These are phyloP conservation scores for Entomobrya multifasciata DNA, from an alignment of 2,888 invertebrate species.

Conservation along the genomic window DNA sequence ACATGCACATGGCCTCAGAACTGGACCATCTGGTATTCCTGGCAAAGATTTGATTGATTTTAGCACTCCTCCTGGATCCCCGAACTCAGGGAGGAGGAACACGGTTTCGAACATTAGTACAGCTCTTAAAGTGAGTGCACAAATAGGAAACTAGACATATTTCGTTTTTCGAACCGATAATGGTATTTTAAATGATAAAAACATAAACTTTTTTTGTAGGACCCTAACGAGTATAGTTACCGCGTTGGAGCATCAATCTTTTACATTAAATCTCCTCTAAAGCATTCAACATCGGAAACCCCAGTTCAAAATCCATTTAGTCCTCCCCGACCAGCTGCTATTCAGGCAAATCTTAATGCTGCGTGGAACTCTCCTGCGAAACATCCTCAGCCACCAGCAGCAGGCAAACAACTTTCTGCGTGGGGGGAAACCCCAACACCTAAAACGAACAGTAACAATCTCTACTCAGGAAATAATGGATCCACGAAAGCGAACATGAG, in stretches of 20 bases:
- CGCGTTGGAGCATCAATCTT: slow-evolving; percentile 79
- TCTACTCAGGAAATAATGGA: background rate
- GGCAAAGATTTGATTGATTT: slow-evolving; percentile 76
- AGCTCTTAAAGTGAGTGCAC: slow-evolving; percentile 33
- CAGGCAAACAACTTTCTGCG: background rate
- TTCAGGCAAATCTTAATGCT: slow-evolving; percentile 43
- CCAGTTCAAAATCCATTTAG: slow-evolving; percentile 76
- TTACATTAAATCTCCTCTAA: slow-evolving; percentile 77
- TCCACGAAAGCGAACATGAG: background rate
- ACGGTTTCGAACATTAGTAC: slow-evolving; percentile 41
- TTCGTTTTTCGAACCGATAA: background rate
- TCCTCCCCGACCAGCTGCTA: slow-evolving; percentile 78
- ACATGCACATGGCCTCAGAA: background rate
- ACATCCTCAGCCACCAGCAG: background rate
- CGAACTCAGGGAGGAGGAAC: slow-evolving; percentile 47
- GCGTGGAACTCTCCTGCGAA: slow-evolving; percentile 56
- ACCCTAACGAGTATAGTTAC: slow-evolving; percentile 76
- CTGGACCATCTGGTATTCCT: background rate
- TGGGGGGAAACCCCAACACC: slow-evolving; percentile 35
- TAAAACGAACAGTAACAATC: background rate
- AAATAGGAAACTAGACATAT: background rate
- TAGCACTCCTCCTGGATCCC: slow-evolving; percentile 71
- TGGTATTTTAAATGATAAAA: no score
- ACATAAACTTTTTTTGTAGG: slow-evolving; percentile 56
- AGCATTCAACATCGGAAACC: slow-evolving; percentile 66